Evolutionary conservation across 53 echinoderm and acorn worm species (phyloP).

Genomic region (Zoroaster sp.): DNA sequence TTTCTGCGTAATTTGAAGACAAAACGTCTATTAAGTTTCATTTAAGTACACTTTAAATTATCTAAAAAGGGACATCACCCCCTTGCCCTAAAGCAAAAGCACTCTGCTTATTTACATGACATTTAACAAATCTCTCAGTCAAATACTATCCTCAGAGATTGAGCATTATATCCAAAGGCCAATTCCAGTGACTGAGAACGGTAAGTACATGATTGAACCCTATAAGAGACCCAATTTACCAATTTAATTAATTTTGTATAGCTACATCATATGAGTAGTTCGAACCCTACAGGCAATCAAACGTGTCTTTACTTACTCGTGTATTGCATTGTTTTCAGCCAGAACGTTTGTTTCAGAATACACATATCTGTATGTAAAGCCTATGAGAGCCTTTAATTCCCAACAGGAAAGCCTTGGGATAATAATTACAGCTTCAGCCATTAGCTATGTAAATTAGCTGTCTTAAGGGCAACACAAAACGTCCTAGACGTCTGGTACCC

Average conservation of each 20-base stretch:
- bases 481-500: background rate
- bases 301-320: background rate
- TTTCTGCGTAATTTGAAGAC: background rate
- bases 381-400: background rate
- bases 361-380: background rate
- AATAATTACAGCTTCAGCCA: background rate
- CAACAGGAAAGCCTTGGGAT: background rate
- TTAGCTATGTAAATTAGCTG: background rate
- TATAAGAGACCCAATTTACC: background rate
- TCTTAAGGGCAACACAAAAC: background rate
- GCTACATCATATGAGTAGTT: background rate
- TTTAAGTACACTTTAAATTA: background rate
- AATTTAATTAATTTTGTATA: background rate
- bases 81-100: background rate
- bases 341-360: background rate
- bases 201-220: background rate
- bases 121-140: background rate
- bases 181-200: background rate
- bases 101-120: constrained; percentile 22
- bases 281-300: background rate
- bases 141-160: background rate
- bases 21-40: background rate
- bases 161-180: background rate
- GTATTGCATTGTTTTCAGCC: background rate
- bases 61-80: background rate